A percentile compares a stretch with the other conserved stretches of the same genome.
phyloP scores from a whole-genome alignment of 2,113 vertebrate genomes.

The Bubo bubo region DNA sequence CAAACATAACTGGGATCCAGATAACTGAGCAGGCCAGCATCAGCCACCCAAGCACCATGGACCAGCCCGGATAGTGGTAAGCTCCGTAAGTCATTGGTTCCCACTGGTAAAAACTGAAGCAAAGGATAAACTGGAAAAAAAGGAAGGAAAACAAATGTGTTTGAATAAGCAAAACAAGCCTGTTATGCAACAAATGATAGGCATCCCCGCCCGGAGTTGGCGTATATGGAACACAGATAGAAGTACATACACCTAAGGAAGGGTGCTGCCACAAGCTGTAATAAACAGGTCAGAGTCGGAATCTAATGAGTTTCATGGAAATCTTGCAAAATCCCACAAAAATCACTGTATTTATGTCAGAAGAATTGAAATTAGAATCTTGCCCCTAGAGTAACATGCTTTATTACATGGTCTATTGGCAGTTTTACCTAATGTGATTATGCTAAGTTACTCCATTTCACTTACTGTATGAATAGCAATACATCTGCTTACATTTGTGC shows the following conservation, averaged over 20 bases:
- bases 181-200: not conserved
- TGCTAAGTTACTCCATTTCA: constrained; percentile 64
- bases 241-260: not conserved
- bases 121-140: constrained; percentile 88
- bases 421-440: constrained; percentile 68
- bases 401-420: constrained; percentile 68
- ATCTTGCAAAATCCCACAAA: constrained; percentile 3
- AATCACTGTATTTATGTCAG: not conserved
- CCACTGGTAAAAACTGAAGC: constrained; percentile 97
- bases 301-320: not conserved
- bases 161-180: not conserved
- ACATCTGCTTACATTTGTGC: constrained; percentile 62
- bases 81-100: constrained; percentile 95
- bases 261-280: not conserved
- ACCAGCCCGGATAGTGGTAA: constrained; percentile 96
- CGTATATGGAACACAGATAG: not conserved
- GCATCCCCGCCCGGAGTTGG: not conserved
- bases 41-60: constrained; percentile 96
- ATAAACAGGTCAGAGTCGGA: not conserved
- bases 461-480: constrained; percentile 69
- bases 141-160: not conserved
- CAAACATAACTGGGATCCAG: constrained; percentile 98
- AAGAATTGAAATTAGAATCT: constrained; percentile 20
- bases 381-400: constrained; percentile 39
- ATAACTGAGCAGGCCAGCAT: constrained; percentile 97